Base-by-base conservation (phyloP, 2,888 invertebrate genomes). In the Diplazon laetatorius region DNA sequence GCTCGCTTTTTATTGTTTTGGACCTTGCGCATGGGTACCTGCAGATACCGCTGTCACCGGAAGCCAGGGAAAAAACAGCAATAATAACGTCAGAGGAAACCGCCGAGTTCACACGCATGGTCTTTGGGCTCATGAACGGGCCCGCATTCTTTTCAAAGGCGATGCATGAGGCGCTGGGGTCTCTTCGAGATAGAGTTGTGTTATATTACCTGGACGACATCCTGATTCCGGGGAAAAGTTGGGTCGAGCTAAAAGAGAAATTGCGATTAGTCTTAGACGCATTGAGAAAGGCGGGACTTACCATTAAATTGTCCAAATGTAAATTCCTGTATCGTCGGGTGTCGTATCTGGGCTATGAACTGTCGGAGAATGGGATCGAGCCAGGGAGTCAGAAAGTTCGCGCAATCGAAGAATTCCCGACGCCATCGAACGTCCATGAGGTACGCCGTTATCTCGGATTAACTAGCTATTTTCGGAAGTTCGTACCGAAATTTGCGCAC, bases 281-380 rank as follows among this genome's bases (percentile, higher is more conserved):
- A 20, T 60, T 86, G 9, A 44, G 74, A 6, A 55, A 79, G 12
- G 84, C 84, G 1, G 78, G 83, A 6, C 71, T 88, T n/a, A 88
- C 84, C 0, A 52, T 89, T 1, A 86, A 86, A 62, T 52, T 84
- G 0, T 59, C 22, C 0, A 87, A 89, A 73, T 87, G 85, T 57
- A 50, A 77, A 12, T 86, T 89, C 76, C 83, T 80, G 1, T 65
- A 77, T 12, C 57, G 59, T 2, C 39, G 82, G 30, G 76, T 89
- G 0, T 63, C 81, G n/a, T 87, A 84, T 62, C 77, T 89, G n/a
- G 88, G 89, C 0, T 86, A 85, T 72, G 50, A 25, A 14, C 60
- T 80, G 12, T 57, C 63, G 0, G 42, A 16, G n/a, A 55, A 55
- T 6, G 65, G 69, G 5, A 63, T 78, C 22, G 22, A n/a, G n/a